These are phyloP conservation scores for Nomada goodeniana DNA, from an alignment of 2,888 invertebrate genomes.

Conservation along the genomic window DNA sequence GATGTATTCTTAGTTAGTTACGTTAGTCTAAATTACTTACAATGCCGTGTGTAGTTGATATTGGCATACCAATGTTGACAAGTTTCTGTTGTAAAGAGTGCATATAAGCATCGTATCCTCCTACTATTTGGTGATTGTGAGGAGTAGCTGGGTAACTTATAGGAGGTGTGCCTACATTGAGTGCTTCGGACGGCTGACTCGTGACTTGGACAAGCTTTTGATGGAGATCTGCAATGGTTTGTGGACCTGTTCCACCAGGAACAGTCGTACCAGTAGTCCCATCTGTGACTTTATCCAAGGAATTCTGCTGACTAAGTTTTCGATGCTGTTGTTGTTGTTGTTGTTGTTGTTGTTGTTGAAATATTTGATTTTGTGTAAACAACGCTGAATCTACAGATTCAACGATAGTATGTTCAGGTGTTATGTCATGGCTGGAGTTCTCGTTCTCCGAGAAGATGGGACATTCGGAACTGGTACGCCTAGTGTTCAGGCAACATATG, in stretches of 20 bases:
- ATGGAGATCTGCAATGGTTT: conserved; percentile 86
- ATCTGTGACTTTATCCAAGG: conserved; percentile 78
- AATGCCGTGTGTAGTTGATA: conserved; percentile 58
- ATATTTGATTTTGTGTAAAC: conserved; percentile 73
- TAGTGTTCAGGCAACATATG: conserved; percentile 52
- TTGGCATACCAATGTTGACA: conserved; percentile 83
- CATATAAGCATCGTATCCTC: conserved; percentile 88
- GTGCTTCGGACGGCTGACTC: conserved; percentile 84
- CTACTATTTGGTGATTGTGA: conserved; percentile 86
- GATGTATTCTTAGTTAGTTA: not conserved
- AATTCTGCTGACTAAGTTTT: conserved; percentile 82
- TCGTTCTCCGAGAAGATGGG: conserved; percentile 80
- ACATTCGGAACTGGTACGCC: conserved; percentile 80
- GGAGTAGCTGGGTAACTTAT: conserved; percentile 88
- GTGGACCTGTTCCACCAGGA: conserved; percentile 78
- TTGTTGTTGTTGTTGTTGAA: conserved; percentile 66
- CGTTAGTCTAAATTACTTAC: conserved; percentile 41
- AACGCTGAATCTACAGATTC: conserved; percentile 74
- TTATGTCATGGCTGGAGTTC: conserved; percentile 81
- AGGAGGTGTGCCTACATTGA: conserved; percentile 84
- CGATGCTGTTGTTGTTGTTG: conserved; percentile 77
- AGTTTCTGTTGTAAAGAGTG: conserved; percentile 90
- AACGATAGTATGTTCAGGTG: conserved; percentile 81
- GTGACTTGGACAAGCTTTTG: conserved; percentile 86
- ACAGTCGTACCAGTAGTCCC: conserved; percentile 4